Percentiles rank a stretch among this genome's conserved stretches.
Conservation (phyloP, 2,888 invertebrate species). For the Synergus itoensis region DNA sequence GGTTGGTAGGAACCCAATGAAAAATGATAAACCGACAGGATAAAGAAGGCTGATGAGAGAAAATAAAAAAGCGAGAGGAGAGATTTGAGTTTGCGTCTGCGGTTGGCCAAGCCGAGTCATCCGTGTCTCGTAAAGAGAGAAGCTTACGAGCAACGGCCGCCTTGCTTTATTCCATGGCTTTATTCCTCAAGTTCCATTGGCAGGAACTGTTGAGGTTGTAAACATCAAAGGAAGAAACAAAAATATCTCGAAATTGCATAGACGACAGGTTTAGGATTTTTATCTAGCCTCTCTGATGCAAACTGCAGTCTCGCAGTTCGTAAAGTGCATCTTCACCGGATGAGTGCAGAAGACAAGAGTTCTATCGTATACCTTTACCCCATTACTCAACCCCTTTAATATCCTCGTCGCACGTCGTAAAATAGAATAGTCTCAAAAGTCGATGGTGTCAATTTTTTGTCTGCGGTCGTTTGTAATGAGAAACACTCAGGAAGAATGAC, state of each 20-base stretch:
- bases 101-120: constrained; percentile 72
- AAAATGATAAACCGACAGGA: constrained; percentile 33
- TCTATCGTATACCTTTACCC: not conserved
- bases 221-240: constrained; percentile 38
- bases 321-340: constrained; percentile 5
- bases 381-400: not conserved
- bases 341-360: not conserved
- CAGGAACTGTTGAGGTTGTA: constrained; percentile 47
- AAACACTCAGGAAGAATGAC: not conserved
- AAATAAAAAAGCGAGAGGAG: constrained; percentile 44
- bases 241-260: constrained; percentile 28
- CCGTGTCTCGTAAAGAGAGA: constrained; percentile 75
- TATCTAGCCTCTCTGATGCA: constrained; percentile 18
- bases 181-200: constrained; percentile 52
- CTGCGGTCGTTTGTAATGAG: not conserved
- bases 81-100: constrained; percentile 66
- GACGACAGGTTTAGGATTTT: constrained; percentile 35
- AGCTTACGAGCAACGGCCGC: constrained; percentile 77
- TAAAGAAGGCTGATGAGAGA: constrained; percentile 35
- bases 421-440: not conserved
- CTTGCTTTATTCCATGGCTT: constrained; percentile 55
- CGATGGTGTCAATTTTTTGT: not conserved
- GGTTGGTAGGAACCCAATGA: constrained; percentile 39
- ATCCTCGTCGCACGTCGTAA: not conserved
- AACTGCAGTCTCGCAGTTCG: not conserved